Evolutionary conservation across 2,797 vertebrate species (phyloP), one percentile per base, ranked within the genome.

Genomic region (Leucoraja ocellata): DNA sequence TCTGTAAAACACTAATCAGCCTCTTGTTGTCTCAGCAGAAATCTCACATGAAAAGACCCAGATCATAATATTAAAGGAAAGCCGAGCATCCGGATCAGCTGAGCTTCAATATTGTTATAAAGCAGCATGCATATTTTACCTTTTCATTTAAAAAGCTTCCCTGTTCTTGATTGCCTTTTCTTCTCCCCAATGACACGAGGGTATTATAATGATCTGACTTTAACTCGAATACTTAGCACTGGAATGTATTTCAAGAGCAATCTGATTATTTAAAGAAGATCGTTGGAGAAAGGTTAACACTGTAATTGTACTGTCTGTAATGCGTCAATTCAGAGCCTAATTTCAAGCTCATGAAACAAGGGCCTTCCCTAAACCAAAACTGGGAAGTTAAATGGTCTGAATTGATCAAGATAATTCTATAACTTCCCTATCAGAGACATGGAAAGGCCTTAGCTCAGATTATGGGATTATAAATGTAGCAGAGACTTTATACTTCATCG

Each of bases 121-220:
- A 68, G 61, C 16, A 65, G 63, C n/a, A 68, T 9, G 65, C 63
- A 21, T 63, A 68, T 65, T 65, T 16, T 68, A 2, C 61, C 63
- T 32, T 88, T 88, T 88, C 84, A 68, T 88, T 88, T 88, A 18
- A 88, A 88, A 88, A 21, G 18, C 63, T 68, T 18, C 84, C 32
- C 14, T 68, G 28, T 65, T 65, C 16, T 65, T 32, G 28, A 16
- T 16, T 65, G 28, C 84, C 23, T 65, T n/a, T 21, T 88, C n/a
- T 68, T 68, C 32, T n/a, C 84, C 84, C 61, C 0, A 11, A 68
- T 88, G 61, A 18, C 32, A 63, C 36, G 63, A 21, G 32, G n/a
- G n/a, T 36, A 88, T 88, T 68, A 88, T 36, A 68, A 68, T 68
- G 63, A 68, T 88, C n/a, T 88, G 84, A 88, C 63, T 88, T 88